Evolutionary conservation across 2,797 vertebrate genomes (phyloP).

Genomic region (Orientallactaga sibirica): DNA sequence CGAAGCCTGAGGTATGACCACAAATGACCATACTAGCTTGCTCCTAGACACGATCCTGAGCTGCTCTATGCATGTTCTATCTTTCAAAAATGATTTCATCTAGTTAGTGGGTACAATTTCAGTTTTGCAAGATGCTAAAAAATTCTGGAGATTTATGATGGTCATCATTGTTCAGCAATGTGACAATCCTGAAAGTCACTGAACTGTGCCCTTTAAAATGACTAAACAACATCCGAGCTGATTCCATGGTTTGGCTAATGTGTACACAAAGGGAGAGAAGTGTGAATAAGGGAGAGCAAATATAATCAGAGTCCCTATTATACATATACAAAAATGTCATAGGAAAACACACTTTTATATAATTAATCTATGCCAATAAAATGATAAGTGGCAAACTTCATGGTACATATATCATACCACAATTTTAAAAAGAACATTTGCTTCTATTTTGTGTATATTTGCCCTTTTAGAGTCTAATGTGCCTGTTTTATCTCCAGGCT

Average conservation of each 20-base stretch:
- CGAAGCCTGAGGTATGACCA: not conserved
- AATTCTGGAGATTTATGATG: not conserved
- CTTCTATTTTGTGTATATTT: not conserved
- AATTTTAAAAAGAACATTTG: not conserved
- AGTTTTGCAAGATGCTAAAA: not conserved
- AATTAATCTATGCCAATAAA: not conserved
- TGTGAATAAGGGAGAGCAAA: not conserved
- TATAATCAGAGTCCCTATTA: not conserved
- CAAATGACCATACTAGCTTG: not conserved
- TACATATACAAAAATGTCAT: not conserved
- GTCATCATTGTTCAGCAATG: no score
- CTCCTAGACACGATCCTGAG: not conserved
- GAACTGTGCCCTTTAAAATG: not conserved
- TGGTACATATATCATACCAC: not conserved
- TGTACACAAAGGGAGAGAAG: not conserved
- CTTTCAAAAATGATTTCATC: not conserved
- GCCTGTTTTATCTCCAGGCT: not conserved
- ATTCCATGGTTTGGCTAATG: not conserved
- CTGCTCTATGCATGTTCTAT: not conserved
- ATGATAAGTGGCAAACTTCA: not conserved
- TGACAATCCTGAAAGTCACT: not conserved
- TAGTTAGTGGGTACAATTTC: not conserved
- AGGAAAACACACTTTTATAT: not conserved
- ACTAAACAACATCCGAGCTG: not conserved
- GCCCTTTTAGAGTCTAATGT: not conserved